phyloP scores from a whole-genome alignment of 35 echinoderm and acorn worm species.

The Acanthaster planci region DNA sequence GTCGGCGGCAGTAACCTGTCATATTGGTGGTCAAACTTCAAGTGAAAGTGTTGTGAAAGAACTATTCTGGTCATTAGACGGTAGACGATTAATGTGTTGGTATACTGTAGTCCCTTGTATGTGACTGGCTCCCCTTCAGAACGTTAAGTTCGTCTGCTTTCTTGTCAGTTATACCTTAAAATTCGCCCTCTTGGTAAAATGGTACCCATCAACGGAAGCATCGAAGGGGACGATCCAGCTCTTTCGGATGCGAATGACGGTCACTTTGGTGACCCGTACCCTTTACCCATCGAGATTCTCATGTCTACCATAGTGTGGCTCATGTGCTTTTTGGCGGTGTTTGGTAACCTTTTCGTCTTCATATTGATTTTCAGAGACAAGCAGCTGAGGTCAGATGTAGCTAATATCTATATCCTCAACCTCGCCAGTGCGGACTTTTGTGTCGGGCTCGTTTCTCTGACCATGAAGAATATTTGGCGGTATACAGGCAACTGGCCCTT shows the following conservation, averaged over 20 bases:
- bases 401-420: constrained; percentile 44
- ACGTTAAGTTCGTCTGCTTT: too few relatives aligned
- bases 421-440: constrained; percentile 42
- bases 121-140: too few relatives aligned
- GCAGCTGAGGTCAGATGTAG: constrained; percentile 31
- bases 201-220: neutral
- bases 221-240: neutral
- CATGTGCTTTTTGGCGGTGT: constrained; percentile 32
- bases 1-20: too few relatives aligned
- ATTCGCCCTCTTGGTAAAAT: neutral
- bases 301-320: constrained; percentile 41
- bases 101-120: too few relatives aligned
- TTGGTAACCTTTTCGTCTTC: constrained; percentile 46
- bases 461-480: constrained; percentile 37
- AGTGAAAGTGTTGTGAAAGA: too few relatives aligned
- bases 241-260: neutral
- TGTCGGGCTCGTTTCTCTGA: constrained; percentile 42
- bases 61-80: too few relatives aligned
- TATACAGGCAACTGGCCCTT: constrained; percentile 43
- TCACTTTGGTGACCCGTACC: constrained; percentile 15
- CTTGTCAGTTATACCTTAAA: too few relatives aligned
- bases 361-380: constrained; percentile 26
- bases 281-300: neutral
- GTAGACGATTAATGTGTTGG: too few relatives aligned
- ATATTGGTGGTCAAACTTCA: too few relatives aligned